Evolutionary conservation across 2,888 invertebrate species (phyloP).

Genomic region (Mythimna ferrago): DNA sequence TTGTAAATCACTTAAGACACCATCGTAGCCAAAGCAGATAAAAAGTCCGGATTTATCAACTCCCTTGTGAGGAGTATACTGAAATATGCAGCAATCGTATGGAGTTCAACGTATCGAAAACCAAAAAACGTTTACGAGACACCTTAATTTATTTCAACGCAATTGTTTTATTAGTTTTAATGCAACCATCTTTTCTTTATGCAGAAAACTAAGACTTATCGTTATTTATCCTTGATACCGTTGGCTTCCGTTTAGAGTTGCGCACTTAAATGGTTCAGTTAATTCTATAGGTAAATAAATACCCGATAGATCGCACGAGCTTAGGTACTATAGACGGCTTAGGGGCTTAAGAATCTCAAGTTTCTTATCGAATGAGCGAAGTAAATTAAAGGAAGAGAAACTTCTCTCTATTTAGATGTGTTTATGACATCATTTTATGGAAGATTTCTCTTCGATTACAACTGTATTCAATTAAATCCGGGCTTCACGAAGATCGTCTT

Average conservation of each 20-base stretch:
- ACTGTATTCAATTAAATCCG: too few species aligned
- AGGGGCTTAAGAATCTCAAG: slow-evolving; percentile 38
- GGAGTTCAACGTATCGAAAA: too few species aligned
- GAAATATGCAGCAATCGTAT: too few species aligned
- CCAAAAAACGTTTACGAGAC: too few species aligned
- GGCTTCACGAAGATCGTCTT: too few species aligned
- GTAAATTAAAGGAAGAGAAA: slow-evolving; percentile 25
- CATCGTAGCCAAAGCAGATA: too few species aligned
- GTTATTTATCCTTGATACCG: slow-evolving; percentile 1
- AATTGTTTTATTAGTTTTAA: too few species aligned
- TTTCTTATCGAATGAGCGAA: slow-evolving; percentile 36
- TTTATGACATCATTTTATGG: slow-evolving; percentile 18
- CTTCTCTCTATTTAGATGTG: slow-evolving; percentile 13
- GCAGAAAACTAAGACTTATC: neutral
- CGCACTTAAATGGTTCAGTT: neutral
- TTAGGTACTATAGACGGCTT: slow-evolving; percentile 6
- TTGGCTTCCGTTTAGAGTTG: neutral
- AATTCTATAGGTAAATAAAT: slow-evolving; percentile 25
- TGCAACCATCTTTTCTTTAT: neutral
- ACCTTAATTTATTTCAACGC: too few species aligned
- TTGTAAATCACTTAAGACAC: too few species aligned
- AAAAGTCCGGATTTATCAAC: too few species aligned
- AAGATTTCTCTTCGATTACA: neutral
- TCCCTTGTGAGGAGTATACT: too few species aligned
- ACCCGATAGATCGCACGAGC: slow-evolving; percentile 15